A percentile compares a stretch with the other conserved stretches of the same genome.
These are phyloP conservation scores for Pionites leucogaster DNA, from an alignment of 2,113 vertebrate genomes.

Conservation along the genomic window DNA sequence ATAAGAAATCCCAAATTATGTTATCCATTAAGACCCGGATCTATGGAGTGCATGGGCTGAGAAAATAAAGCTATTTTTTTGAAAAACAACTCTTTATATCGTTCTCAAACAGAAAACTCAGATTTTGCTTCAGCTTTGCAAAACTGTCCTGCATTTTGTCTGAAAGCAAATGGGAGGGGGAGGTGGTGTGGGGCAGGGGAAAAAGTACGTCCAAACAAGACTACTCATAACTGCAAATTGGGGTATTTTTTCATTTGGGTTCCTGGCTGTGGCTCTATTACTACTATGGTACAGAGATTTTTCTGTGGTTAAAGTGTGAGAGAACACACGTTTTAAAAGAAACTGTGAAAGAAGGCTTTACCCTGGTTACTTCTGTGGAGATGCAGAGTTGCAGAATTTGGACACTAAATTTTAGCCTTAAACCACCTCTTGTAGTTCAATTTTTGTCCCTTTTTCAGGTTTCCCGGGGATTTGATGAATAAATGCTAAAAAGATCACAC, in stretches of 20 bases:
- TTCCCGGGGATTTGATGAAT: not conserved
- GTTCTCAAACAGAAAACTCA: not conserved
- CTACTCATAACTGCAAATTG: not conserved
- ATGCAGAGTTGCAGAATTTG: not conserved
- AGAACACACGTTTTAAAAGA: not conserved
- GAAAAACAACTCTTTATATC: not conserved
- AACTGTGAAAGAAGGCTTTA: not conserved
- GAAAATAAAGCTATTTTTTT: not conserved
- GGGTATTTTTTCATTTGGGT: not conserved
- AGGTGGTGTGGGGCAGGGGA: not conserved
- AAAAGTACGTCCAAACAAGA: not conserved
- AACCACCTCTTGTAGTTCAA: not conserved
- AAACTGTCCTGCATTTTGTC: not conserved
- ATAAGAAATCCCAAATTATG: not conserved
- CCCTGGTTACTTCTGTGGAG: not conserved
- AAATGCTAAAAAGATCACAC: not conserved
- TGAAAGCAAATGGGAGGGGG: not conserved
- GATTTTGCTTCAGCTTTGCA: not conserved
- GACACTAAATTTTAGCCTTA: not conserved
- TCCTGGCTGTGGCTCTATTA: not conserved
- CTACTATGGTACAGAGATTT: not conserved
- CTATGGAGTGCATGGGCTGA: not conserved
- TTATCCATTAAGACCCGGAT: not conserved
- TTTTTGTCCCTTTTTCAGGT: not conserved
- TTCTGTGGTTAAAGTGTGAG: not conserved